A percentile compares a stretch with the other conserved stretches of the same genome.
Conservation (phyloP, 2,113 vertebrate species). For the Vulpes vulpes region DNA sequence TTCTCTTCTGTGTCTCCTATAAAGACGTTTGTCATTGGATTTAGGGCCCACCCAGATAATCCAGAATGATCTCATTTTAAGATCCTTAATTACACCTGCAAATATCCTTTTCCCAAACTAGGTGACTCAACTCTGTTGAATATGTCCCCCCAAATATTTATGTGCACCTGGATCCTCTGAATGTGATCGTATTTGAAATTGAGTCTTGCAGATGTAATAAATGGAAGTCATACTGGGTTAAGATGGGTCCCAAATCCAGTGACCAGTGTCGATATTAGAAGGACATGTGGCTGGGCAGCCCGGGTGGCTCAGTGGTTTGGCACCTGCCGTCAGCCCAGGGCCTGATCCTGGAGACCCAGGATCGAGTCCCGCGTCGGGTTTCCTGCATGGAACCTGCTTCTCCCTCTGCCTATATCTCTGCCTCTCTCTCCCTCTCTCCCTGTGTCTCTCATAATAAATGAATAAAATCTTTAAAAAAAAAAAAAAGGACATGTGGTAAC, state of each 20-base stretch:
- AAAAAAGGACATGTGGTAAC: neutral
- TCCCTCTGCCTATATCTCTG: no score
- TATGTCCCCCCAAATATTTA: neutral
- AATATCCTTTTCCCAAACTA: constrained; percentile 5
- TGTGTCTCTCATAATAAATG: no score
- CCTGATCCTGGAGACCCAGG: no score
- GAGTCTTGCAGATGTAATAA: neutral
- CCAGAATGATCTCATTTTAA: neutral
- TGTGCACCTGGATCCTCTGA: neutral
- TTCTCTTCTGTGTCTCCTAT: neutral
- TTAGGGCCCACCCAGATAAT: neutral
- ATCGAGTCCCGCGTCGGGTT: no score
- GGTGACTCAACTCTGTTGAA: neutral
- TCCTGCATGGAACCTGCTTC: no score
- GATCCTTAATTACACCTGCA: neutral
- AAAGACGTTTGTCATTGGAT: neutral
- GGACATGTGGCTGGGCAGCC: no score
- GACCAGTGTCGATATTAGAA: neutral
- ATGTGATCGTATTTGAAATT: neutral
- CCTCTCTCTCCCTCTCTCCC: no score
- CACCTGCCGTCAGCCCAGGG: no score
- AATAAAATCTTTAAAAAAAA: no score
- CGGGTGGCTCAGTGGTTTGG: no score
- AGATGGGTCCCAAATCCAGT: neutral
- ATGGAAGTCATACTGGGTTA: neutral